phyloP scores from a whole-genome alignment of 2,888 invertebrate species.

The Euplagia quadripunctaria region DNA sequence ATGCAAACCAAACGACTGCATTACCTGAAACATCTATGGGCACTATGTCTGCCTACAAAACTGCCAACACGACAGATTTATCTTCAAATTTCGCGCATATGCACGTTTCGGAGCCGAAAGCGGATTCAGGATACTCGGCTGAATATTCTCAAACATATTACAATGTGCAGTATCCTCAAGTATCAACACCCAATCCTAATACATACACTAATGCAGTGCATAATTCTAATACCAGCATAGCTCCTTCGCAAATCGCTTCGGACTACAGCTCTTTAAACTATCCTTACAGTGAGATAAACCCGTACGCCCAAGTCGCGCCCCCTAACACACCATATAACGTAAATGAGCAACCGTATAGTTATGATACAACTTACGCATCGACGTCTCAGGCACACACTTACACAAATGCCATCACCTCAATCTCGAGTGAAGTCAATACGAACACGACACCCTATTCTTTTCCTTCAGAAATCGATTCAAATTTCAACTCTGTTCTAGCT shows the following conservation, averaged over 20 bases:
- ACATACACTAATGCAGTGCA: constrained; percentile 73
- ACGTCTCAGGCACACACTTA: constrained; percentile 70
- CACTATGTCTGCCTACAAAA: constrained; percentile 49
- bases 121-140: constrained; percentile 59
- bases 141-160: constrained; percentile 79
- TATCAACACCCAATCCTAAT: constrained; percentile 66
- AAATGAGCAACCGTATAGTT: constrained; percentile 60
- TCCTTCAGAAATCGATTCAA: constrained; percentile 44
- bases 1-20: constrained; percentile 52
- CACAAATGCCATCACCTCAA: constrained; percentile 58
- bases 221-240: constrained; percentile 65
- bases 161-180: constrained; percentile 73
- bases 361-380: constrained; percentile 61
- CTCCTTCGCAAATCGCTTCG: constrained; percentile 64
- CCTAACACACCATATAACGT: constrained; percentile 59
- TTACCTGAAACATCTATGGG: constrained; percentile 61
- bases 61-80: constrained; percentile 63
- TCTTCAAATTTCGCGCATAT: constrained; percentile 74
- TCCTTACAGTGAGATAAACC: constrained; percentile 47
- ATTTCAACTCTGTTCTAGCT: constrained; percentile 60
- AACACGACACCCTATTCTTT: constrained; percentile 55
- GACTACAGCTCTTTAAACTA: constrained; percentile 69
- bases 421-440: constrained; percentile 50
- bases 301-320: constrained; percentile 12
- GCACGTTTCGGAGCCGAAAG: constrained; percentile 69